Evolutionary conservation across 2,797 vertebrate species (phyloP).

Genomic region (Tragopan temminckii): DNA sequence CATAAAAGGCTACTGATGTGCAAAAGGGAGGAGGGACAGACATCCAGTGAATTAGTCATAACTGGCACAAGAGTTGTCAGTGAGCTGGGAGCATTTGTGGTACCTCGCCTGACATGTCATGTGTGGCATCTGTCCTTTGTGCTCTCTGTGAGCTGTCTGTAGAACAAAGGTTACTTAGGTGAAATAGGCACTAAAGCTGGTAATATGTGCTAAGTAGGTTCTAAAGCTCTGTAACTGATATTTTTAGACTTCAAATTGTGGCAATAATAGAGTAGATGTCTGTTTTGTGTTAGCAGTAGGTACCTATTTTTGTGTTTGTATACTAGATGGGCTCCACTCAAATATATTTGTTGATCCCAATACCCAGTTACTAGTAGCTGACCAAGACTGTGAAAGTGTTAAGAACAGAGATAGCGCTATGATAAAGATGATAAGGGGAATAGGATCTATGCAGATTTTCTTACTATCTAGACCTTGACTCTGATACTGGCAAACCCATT

Average conservation of each 20-base stretch:
- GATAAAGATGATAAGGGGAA: background rate
- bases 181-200: background rate
- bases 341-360: background rate
- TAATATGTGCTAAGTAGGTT: background rate
- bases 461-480: background rate
- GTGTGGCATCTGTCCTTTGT: fast-evolving
- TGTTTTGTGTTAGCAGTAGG: background rate
- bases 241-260: background rate
- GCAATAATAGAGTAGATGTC: background rate
- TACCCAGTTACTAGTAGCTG: background rate
- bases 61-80: background rate
- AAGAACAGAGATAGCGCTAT: background rate
- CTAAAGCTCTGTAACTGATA: background rate
- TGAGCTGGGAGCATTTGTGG: background rate
- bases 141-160: background rate
- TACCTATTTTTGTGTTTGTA: background rate
- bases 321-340: fast-evolving
- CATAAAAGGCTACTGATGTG: background rate
- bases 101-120: fast-evolving
- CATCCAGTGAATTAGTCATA: background rate
- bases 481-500: background rate
- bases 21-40: background rate
- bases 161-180: background rate
- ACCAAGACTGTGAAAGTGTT: background rate
- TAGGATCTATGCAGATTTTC: background rate